phyloP scores from a whole-genome alignment of 1,140 invertebrate genomes.

The Neodiprion fabricii region DNA sequence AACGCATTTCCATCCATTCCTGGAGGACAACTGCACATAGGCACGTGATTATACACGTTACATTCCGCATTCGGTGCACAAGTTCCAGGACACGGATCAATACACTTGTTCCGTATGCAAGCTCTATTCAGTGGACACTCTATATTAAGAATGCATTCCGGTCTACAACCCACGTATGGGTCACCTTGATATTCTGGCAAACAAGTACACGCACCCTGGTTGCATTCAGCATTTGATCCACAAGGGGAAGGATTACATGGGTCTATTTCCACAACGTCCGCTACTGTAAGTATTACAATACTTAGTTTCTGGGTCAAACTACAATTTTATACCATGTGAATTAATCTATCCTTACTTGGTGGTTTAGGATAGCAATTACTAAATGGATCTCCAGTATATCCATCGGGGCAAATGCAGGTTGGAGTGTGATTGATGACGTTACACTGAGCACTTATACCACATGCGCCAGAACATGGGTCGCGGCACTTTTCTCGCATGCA shows the following conservation, averaged over 20 bases:
- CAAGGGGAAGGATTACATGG: constrained; percentile 54
- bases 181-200: constrained; percentile 70
- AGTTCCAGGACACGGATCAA: constrained; percentile 61
- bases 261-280: constrained; percentile 35
- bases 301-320: constrained; percentile 25
- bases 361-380: constrained; percentile 64
- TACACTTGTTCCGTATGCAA: constrained; percentile 63
- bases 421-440: constrained; percentile 73
- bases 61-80: constrained; percentile 64
- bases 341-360: constrained; percentile 3
- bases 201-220: constrained; percentile 67
- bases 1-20: constrained; percentile 62
- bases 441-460: constrained; percentile 70
- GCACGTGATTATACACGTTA: constrained; percentile 59
- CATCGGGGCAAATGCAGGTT: constrained; percentile 71
- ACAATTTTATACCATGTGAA: background rate
- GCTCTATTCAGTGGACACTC: constrained; percentile 60
- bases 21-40: constrained; percentile 60
- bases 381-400: constrained; percentile 76
- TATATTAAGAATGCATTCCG: constrained; percentile 57
- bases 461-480: constrained; percentile 75
- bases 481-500: constrained; percentile 75
- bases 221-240: constrained; percentile 61
- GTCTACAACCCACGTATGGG: constrained; percentile 64
- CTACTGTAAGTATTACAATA: constrained; percentile 50